Evolutionary conservation across 2,113 vertebrate genomes (phyloP), one percentile per base, ranked within the genome.

Genomic region (Elephas maximus): DNA sequence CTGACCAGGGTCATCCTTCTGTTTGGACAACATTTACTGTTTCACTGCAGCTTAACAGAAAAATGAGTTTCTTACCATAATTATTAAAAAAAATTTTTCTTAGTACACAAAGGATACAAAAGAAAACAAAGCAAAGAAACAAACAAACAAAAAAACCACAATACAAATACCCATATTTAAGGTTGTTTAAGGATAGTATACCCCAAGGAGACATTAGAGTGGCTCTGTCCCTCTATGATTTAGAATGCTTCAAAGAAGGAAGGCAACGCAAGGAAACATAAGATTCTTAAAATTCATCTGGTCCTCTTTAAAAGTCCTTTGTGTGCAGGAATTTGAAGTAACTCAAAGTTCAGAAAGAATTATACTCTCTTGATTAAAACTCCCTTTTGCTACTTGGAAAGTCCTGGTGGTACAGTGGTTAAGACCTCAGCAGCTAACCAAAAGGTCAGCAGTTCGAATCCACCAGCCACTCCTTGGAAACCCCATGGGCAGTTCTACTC

Each of bases 211-310:
- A 87, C 18, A 91, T 62, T 95, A 91, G 77, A 26, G 83, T 37
- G 92, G 33, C 88, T 91, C 18, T 53, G 20, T 82, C 87, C 37
- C 88, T 63, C 65, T 89, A 76, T 76, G 37, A n/a, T 90, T 94
- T 60, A 84, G 78, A 94, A 91, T 53, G 65, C 86, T 97, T 92
- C 37, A 10, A 82, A 87, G 77, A 91, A 57, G 69, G 45, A 96
- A 83, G 63, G 83, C 63, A 80, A 95, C 67, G 28, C 65, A 95
- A 91, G 60, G 51, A 83, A 81, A 87, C 45, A 51, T 37, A 63
- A 90, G 53, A 93, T 45, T 11, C 83, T 90, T 93, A 88, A 91
- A 78, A 37, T 79, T 93, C 73, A 93, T 86, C 41, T 88, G 73
- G 71, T 20, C 24, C 20, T 77, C 60, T 86, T 37, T 17, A 78